Evolutionary conservation across 92 coral and sea anemone genomes (phyloP).

Genomic region (Virgularia gustaviana): DNA sequence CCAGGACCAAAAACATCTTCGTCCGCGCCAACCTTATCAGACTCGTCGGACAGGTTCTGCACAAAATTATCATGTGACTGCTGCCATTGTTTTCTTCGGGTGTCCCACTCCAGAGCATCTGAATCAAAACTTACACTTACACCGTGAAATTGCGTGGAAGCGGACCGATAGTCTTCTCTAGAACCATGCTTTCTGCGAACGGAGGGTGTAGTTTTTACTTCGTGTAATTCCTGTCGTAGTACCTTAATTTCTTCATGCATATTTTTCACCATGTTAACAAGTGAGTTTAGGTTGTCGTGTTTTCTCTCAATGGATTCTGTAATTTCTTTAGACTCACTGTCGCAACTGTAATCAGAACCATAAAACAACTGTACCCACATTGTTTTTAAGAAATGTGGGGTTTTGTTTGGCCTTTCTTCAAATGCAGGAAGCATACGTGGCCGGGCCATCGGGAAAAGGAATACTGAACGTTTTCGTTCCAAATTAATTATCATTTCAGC

Average conservation of each 20-base stretch:
- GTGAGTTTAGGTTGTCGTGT: no score
- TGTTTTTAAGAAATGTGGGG: background rate
- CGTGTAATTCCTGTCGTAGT: background rate
- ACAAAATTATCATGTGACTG: background rate
- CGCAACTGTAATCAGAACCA: conserved; percentile 10
- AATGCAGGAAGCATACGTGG: background rate
- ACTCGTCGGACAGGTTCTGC: background rate
- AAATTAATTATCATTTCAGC: conserved; percentile 32
- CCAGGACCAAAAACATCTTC: background rate
- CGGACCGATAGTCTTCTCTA: no score
- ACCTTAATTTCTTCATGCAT: background rate
- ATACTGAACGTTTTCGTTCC: conserved; percentile 18
- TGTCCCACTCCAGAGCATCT: no score
- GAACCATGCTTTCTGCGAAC: background rate
- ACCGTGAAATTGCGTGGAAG: no score
- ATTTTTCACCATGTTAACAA: background rate
- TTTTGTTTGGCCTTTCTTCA: conserved; percentile 27
- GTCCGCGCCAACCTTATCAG: background rate
- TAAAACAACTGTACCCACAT: conserved; percentile 17
- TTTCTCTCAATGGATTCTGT: no score
- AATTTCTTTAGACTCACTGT: background rate
- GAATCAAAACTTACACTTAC: no score
- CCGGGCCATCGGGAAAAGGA: background rate
- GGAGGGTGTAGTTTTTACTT: background rate
- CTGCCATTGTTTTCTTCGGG: no score